Evolutionary conservation across 1,140 invertebrate species (phyloP), one percentile per base, ranked within the genome.

Genomic region (Adoxophyes honmai): DNA sequence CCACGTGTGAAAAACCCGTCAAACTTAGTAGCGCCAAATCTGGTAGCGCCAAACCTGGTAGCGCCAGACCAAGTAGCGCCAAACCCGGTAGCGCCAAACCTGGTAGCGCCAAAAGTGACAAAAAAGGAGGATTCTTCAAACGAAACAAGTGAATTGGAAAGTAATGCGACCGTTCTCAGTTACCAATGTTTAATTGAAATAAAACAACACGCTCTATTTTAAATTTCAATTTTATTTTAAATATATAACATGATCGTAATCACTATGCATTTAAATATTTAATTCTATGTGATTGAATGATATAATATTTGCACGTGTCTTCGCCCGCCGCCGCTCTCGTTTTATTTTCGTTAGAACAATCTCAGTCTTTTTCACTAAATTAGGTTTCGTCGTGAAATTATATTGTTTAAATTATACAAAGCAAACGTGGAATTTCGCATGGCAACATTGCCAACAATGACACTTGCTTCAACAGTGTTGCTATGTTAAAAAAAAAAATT

Each of bases 241-340:
- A 86, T 82, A 80, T 86, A 82, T 78, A 86, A 86, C 81, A 82
- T 82, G 64, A 66, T 84, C 79, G 66, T 80, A 76, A 78, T 75
- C 83, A 69, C 78, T 83, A 81, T 76, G 35, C 70, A 68, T 75
- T 76, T 75, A 78, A 75, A 78, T 81, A 55, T 52, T 48, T 48
- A 79, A 78, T 68, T 74, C 81, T 78, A 85, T 79, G 73, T 82
- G 79, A 75, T 75, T 68, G 68, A 69, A 75, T 70, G 70, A 62
- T 68, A 66, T 58, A 59, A 70, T 65, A 68, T 69, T 57, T 62
- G 60, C 67, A 67, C 35, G 57, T 65, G 37, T 21, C 52, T 60
- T 62, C 52, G 13, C 55, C 53, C 56, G 54, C 60, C 37, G 52
- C 28, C 52, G 38, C 60, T 39, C 14, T 60, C 52, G 21, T 57